Conservation (phyloP, 2,797 vertebrate genomes). For the Oceanodroma leucorhoa region DNA sequence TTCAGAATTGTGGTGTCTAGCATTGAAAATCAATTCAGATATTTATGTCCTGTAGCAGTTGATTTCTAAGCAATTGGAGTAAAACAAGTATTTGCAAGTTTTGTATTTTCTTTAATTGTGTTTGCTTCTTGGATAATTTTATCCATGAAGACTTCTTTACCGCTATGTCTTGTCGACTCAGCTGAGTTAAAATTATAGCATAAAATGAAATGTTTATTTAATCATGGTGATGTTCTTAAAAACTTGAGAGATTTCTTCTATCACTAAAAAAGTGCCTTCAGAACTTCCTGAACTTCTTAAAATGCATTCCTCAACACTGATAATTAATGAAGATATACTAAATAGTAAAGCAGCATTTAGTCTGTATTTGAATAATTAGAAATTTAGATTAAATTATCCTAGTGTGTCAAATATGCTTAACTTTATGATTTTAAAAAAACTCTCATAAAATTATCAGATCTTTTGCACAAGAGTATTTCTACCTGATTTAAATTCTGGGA, state of each 20-base stretch:
- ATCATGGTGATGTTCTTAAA: slow-evolving; percentile 16
- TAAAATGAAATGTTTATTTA: slow-evolving; percentile 68
- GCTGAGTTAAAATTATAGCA: slow-evolving; percentile 64
- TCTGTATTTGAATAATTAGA: slow-evolving; percentile 50
- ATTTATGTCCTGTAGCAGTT: slow-evolving; percentile 53
- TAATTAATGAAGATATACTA: slow-evolving; percentile 49
- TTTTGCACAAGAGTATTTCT: not conserved
- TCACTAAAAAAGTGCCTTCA: slow-evolving; percentile 28
- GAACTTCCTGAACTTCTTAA: slow-evolving; percentile 48
- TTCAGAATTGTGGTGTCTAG: slow-evolving; percentile 35
- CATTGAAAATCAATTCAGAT: slow-evolving; percentile 49
- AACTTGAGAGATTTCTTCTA: slow-evolving; percentile 48
- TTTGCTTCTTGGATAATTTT: slow-evolving; percentile 55
- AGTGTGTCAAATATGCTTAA: slow-evolving; percentile 41
- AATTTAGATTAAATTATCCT: slow-evolving; percentile 31
- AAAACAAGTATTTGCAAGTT: slow-evolving; percentile 54
- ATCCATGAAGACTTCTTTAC: slow-evolving; percentile 41
- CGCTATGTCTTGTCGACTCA: slow-evolving; percentile 45
- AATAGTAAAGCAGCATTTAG: slow-evolving; percentile 23
- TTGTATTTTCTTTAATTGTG: slow-evolving; percentile 36
- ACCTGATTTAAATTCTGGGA: slow-evolving; percentile 12
- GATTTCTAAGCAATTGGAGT: slow-evolving; percentile 50
- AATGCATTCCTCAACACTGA: slow-evolving; percentile 42
- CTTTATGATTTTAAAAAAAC: not conserved
- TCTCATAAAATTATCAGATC: not conserved